A percentile compares a stretch with the other conserved stretches of the same genome.
Conservation (phyloP, 2,888 invertebrate species). For the Stomorhina lunata region DNA sequence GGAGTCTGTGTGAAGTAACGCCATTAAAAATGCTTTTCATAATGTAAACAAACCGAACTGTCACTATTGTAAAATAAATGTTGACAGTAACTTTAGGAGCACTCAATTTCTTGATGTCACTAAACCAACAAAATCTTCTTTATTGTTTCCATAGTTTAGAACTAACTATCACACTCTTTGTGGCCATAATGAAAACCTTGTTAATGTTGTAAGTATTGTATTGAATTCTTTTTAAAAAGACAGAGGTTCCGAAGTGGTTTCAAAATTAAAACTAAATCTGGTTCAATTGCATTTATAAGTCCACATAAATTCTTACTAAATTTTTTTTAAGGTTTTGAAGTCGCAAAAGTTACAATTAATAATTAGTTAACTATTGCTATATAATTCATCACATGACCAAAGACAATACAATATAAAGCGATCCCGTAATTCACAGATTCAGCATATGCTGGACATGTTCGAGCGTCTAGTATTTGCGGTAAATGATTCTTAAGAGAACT, state of each 20-base stretch:
- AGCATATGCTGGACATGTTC: no score
- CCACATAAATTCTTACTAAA: no score
- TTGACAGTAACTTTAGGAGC: slow-evolving; percentile 59
- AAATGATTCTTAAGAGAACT: no score
- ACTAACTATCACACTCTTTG: not conserved
- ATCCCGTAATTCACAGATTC: no score
- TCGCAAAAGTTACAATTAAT: no score
- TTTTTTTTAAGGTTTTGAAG: no score
- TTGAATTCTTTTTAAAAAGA: not conserved
- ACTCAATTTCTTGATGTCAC: slow-evolving; percentile 56
- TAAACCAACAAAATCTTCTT: slow-evolving; percentile 61
- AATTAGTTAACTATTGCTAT: no score
- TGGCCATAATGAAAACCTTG: slow-evolving; percentile 25
- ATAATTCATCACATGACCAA: no score
- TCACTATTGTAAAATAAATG: slow-evolving; percentile 50
- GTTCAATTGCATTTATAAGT: no score
- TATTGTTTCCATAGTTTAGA: slow-evolving; percentile 28
- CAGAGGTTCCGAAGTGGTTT: slow-evolving; percentile 10
- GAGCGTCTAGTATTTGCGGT: no score
- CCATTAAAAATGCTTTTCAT: slow-evolving; percentile 62
- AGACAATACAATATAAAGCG: no score
- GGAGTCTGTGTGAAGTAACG: slow-evolving; percentile 16
- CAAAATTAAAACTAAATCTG: no score
- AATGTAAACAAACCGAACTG: slow-evolving; percentile 51
- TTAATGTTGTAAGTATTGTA: slow-evolving; percentile 41